Base-by-base conservation (phyloP, 2,888 invertebrate genomes). In the Polymixis flavicincta region DNA sequence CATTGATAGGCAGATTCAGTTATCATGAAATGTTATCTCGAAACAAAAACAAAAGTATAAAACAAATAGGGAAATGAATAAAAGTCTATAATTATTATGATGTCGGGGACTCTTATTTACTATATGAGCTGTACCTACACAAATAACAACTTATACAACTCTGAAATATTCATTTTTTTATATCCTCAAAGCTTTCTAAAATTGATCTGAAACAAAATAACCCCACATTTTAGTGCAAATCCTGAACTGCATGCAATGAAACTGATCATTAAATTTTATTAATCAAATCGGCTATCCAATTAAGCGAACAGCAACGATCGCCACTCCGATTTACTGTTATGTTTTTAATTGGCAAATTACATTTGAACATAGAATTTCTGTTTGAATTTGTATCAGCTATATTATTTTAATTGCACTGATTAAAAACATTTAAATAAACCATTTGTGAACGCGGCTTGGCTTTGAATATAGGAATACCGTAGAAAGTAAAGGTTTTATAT, bases 211-310 rank as follows among this genome's bases (percentile, higher is more conserved):
- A 74, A 45, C 25, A 74, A 28, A 54, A 74, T 52, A 2, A 57
- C 9, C 11, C 14, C 8, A 65, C 32, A 52, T 14, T 61, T 60
- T 25, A 9, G 7, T 55, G 25, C 25, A 50, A 66, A 80, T 78
- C 28, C 45, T 63, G 67, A 75, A 72, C 25, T 48, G 66, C 6
- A 69, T 32, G 48, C 48, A 55, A 25, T 65, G 19, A 45, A 55
- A 32, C 25, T 63, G 57, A 57, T 50, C 22, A 42, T 77, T 67
- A 63, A 59, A 76, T 69, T 82, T 76, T 69, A 79, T 79, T 60
- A 54, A 42, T 55, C 78, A 61, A 67, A 64, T 57, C n/a, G n/a
- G n/a, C 13, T 50, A 67, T 82, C 71, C 83, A 67, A 77, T 63
- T 82, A 77, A 45, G 59, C n/a, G 50, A 8, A 55, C 60, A 60